Evolutionary conservation across 2,797 vertebrate species (phyloP).

Genomic region (Selene dorsalis): DNA sequence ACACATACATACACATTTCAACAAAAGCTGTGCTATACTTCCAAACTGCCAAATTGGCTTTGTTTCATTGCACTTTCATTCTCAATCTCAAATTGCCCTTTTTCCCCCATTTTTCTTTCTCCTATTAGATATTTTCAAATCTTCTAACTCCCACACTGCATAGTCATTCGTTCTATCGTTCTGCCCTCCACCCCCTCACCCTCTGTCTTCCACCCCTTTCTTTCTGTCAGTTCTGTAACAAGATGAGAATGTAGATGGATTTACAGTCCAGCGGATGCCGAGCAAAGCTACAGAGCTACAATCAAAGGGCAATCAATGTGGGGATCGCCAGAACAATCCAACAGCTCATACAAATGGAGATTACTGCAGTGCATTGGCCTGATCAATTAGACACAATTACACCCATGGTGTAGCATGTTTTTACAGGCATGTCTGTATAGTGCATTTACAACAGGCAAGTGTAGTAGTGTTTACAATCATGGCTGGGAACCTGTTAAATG

Average conservation of each 20-base stretch:
- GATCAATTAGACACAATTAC: constrained; percentile 63
- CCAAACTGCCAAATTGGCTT: constrained; percentile 61
- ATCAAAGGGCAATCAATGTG: constrained; percentile 56
- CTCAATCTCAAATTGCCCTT: constrained; percentile 52
- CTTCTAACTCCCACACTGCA: constrained; percentile 47
- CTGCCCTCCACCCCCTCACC: constrained; percentile 44
- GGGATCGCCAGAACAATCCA: constrained; percentile 13
- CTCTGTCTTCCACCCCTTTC: constrained; percentile 38
- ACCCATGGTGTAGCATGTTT: constrained; percentile 53
- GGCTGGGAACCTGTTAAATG: constrained; percentile 35
- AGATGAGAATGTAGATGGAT: constrained; percentile 53
- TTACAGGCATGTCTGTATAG: neutral
- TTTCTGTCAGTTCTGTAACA: constrained; percentile 27
- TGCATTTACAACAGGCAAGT: constrained; percentile 16
- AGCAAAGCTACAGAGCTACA: constrained; percentile 37
- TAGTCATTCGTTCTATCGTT: constrained; percentile 36
- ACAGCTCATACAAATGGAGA: constrained; percentile 33
- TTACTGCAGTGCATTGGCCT: constrained; percentile 11
- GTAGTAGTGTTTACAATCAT: constrained; percentile 45
- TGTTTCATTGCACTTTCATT: constrained; percentile 68
- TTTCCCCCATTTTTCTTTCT: constrained; percentile 51
- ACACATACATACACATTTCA: constrained; percentile 44
- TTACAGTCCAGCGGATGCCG: constrained; percentile 21
- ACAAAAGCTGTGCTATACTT: constrained; percentile 38
- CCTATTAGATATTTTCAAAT: constrained; percentile 73